These are phyloP conservation scores for Pseudococcus jackbeardsleyi DNA, from an alignment of 2,888 invertebrate genomes.

Conservation along the genomic window DNA sequence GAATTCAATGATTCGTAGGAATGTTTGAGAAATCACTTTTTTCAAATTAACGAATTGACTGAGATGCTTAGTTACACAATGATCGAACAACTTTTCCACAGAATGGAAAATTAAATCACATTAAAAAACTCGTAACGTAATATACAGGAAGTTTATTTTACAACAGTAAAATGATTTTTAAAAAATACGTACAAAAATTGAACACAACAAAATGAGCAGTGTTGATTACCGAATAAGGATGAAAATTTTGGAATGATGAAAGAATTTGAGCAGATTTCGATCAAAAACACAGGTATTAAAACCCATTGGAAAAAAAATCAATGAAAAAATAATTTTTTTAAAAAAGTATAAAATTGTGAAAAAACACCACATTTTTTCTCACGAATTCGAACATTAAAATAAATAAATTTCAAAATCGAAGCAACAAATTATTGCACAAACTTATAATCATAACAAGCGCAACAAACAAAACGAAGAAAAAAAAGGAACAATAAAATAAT, in stretches of 20 bases:
- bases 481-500: conserved; percentile 51
- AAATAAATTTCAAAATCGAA: conserved; percentile 30
- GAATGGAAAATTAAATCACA: conserved; percentile 22
- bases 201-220: conserved; percentile 32
- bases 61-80: neutral
- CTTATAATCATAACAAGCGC: conserved; percentile 27
- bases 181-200: conserved; percentile 33
- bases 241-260: conserved; percentile 7
- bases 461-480: conserved; percentile 48
- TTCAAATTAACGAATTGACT: neutral
- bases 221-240: neutral
- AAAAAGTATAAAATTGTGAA: conserved; percentile 18
- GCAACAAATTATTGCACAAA: conserved; percentile 52
- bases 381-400: neutral
- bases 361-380: neutral
- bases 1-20: neutral
- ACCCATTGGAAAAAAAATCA: neutral
- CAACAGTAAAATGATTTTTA: neutral
- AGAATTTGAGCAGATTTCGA: conserved; percentile 20
- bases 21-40: neutral
- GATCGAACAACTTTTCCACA: neutral
- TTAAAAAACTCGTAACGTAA: neutral
- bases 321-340: neutral
- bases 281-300: neutral
- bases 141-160: conserved; percentile 2